Percentiles rank a stretch among this genome's conserved stretches.
These are phyloP conservation scores for Pachycephala philippinensis DNA, from an alignment of 2,113 vertebrate species.

Conservation along the genomic window DNA sequence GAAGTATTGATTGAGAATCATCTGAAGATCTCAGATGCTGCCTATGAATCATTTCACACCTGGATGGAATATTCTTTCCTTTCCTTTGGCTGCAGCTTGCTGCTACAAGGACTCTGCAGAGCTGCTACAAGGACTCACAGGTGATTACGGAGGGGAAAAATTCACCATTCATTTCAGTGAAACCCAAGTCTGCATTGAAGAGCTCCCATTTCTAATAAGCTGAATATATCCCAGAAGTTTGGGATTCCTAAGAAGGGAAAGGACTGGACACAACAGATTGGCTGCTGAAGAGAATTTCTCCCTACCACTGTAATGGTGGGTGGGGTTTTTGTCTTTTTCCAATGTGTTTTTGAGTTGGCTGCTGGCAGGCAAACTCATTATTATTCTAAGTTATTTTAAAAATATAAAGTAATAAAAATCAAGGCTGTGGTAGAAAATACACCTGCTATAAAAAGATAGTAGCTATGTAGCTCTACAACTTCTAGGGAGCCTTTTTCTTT, in stretches of 20 bases:
- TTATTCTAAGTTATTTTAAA: slow-evolving; percentile 67
- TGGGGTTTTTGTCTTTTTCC: not conserved
- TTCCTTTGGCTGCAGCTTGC: slow-evolving; percentile 27
- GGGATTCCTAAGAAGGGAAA: not conserved
- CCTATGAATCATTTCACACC: slow-evolving; percentile 62
- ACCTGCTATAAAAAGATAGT: slow-evolving; percentile 41
- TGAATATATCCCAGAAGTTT: not conserved
- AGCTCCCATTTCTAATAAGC: not conserved
- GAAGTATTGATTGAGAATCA: slow-evolving; percentile 40
- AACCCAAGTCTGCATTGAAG: not conserved
- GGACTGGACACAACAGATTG: not conserved
- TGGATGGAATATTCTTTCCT: slow-evolving; percentile 38
- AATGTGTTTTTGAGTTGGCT: slow-evolving; percentile 76
- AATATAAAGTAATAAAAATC: slow-evolving; percentile 48
- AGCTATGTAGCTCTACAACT: not conserved
- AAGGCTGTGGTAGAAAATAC: slow-evolving; percentile 57
- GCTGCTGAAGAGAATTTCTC: not conserved
- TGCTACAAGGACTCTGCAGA: not conserved
- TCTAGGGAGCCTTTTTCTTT: not conserved
- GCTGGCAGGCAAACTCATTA: slow-evolving; percentile 87
- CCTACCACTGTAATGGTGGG: not conserved
- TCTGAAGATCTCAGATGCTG: slow-evolving; percentile 63
- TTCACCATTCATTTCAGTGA: not conserved
- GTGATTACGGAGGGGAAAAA: not conserved
- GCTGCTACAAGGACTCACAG: not conserved